Conservation (phyloP, 2,888 invertebrate genomes). For the Hanleya hanleyi region DNA sequence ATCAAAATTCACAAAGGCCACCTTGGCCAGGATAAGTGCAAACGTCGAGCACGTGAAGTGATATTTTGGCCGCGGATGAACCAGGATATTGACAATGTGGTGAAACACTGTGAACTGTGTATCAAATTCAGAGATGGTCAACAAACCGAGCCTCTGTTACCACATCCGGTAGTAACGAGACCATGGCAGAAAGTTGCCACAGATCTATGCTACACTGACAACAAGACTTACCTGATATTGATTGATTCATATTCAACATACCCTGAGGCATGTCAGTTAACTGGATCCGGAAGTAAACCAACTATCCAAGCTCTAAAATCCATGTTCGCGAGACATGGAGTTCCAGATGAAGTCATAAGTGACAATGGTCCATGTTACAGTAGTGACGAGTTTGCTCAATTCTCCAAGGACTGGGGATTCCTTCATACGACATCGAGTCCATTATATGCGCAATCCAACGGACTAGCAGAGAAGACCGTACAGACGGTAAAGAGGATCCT, state of each 20-base stretch:
- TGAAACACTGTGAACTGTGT: neutral
- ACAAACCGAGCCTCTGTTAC: neutral
- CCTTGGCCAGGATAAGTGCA: conserved; percentile 25
- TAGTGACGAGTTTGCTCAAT: neutral
- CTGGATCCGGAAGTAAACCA: neutral
- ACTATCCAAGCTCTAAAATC: neutral
- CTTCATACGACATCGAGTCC: neutral
- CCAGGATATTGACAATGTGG: neutral
- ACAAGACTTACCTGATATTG: no score
- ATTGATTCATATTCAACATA: neutral
- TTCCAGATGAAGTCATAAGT: neutral
- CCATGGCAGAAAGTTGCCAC: neutral
- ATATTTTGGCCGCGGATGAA: conserved; percentile 30
- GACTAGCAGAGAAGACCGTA: conserved; percentile 24
- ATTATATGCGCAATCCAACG: neutral
- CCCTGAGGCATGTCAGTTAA: no score
- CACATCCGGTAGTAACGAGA: neutral
- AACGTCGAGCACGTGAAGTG: conserved; percentile 18
- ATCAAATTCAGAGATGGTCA: neutral
- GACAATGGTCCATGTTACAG: neutral
- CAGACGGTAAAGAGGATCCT: conserved; percentile 28
- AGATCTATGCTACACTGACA: neutral
- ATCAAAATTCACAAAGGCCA: conserved; percentile 22
- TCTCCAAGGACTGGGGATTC: neutral
- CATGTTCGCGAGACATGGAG: neutral